phyloP scores from a whole-genome alignment of 1,140 invertebrate species.

The Melitaea cinxia region DNA sequence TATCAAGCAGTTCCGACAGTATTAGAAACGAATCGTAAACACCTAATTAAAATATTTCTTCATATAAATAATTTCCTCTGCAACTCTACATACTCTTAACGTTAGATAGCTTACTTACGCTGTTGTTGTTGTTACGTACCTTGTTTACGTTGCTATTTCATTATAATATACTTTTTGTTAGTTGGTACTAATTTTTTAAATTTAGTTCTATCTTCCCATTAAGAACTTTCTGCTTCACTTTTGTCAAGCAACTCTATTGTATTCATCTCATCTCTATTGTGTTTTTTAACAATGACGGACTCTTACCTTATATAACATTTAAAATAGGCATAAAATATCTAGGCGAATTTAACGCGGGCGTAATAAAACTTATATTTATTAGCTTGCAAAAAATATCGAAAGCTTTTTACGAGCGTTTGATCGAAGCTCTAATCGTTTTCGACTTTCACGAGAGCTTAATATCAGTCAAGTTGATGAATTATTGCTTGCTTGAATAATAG shows the following conservation, averaged over 20 bases:
- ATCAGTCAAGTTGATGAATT: conserved; percentile 48
- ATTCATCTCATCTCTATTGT: conserved; percentile 6
- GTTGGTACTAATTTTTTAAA: background rate
- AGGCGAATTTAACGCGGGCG: background rate
- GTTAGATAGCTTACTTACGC: no score
- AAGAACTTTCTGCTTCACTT: background rate
- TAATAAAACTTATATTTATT: conserved; percentile 9
- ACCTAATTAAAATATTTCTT: background rate
- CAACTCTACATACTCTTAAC: background rate
- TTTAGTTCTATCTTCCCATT: background rate
- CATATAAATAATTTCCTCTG: no score
- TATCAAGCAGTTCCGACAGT: conserved; percentile 5
- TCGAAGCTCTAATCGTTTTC: conserved; percentile 53
- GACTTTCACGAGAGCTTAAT: conserved; percentile 51
- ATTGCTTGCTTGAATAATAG: conserved; percentile 29
- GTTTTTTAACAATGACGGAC: background rate
- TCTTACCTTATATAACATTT: background rate
- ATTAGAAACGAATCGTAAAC: background rate
- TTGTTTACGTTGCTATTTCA: background rate
- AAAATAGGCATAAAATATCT: background rate
- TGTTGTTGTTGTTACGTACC: background rate
- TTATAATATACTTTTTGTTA: background rate
- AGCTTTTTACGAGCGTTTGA: conserved; percentile 40
- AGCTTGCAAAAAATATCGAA: conserved; percentile 4
- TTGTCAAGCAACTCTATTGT: background rate